phyloP scores from a whole-genome alignment of 2,797 vertebrate genomes.

The Ptychobarbus kaznakovi region DNA sequence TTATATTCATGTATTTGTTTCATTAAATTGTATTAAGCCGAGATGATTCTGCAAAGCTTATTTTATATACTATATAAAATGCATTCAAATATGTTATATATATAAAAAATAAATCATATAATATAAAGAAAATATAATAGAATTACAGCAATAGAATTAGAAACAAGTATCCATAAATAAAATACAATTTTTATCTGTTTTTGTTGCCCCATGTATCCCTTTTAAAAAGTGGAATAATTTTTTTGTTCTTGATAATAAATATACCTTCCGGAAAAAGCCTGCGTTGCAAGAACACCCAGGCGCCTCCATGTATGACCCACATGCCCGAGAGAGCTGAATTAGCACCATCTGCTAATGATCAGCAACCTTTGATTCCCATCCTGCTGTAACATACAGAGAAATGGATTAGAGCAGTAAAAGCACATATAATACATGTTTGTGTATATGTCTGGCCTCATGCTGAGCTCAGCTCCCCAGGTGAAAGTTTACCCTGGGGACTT shows the following conservation, averaged over 20 bases:
- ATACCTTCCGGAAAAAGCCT: conserved; percentile 26
- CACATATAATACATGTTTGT: conserved; percentile 37
- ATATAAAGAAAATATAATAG: too few species aligned
- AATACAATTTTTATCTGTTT: not conserved
- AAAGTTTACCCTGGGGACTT: conserved; percentile 6
- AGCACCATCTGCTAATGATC: conserved; percentile 50
- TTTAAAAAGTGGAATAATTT: not conserved
- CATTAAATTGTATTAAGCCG: too few species aligned
- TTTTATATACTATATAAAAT: not conserved
- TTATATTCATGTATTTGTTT: not conserved
- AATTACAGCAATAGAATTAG: not conserved
- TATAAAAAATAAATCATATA: not conserved
- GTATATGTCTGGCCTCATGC: conserved; percentile 8
- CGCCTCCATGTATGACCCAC: conserved; percentile 18
- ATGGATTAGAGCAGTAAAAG: conserved; percentile 27
- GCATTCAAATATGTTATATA: not conserved
- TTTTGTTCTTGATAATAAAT: conserved; percentile 14
- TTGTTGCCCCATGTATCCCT: not conserved
- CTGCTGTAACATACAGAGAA: conserved; percentile 22
- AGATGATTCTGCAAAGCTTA: not conserved
- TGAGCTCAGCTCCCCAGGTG: conserved; percentile 39
- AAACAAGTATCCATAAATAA: not conserved
- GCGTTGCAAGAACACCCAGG: conserved; percentile 20
- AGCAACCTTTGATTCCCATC: conserved; percentile 13
- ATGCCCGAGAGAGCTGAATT: conserved; percentile 45